Base-by-base conservation (phyloP, 2,888 invertebrate genomes). In the Aphodius sticticus region DNA sequence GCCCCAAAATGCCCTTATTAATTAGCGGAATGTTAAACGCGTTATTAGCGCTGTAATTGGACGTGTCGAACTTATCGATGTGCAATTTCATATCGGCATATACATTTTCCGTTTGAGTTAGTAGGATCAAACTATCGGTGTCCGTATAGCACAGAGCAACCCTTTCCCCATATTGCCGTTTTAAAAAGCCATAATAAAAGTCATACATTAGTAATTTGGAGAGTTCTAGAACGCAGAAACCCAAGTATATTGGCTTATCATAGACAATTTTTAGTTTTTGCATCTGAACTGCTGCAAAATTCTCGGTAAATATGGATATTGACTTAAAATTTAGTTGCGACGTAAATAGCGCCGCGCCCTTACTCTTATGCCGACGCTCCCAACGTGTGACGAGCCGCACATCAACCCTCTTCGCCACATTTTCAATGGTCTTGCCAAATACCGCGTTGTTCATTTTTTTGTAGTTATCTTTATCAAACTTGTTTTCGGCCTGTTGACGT, bases 371-470 rank as follows among this genome's bases (percentile, higher is more conserved):
- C 14, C 69, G 26, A 38, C 82, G 83, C 37, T 84, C 81, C 84
- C 85, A 86, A 36, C 83, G 74, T 1, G 82, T 83, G 6, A 83
- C 79, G 3, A 86, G 77, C 81, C 84, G 85, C 0, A 91, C 83
- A 81, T 87, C 85, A 14, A 85, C 83, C 79, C 85, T 83, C 70
- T 88, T 89, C 70, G 87, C 82, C 7, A 88, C 86, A 84, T 89
- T 89, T 83, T 89, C 88, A 86, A 89, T 88, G 1, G 87, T 88
- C 84, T 89, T 89, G 6, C 83, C 85, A 75, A 81, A 85, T 4
- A 84, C 81, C 0, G 82, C 79, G 81, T 89, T 88, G 80, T 87
- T 87, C 85, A 88, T 85, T 36, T 87, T 78, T 84, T 89, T 82
- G 76, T 76, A 80, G 35, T 86, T 86, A 77, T 81, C 77, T 78